A percentile compares a stretch with the other conserved stretches of the same genome.
Conservation (phyloP, 1,140 invertebrate genomes). For the Calephelis nemesis region DNA sequence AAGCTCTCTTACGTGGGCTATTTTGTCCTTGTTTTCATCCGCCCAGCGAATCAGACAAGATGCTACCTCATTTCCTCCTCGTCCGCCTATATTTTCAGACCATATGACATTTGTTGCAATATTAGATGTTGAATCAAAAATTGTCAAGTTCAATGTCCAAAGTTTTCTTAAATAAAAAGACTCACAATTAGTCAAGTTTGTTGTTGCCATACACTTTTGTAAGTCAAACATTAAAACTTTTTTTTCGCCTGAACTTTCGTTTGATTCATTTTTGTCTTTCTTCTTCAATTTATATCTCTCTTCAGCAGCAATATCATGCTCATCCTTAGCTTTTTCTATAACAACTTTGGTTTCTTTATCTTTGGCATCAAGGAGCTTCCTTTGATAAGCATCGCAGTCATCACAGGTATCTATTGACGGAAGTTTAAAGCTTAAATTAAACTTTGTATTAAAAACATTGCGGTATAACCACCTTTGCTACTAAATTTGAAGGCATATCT, state of each 20-base stretch:
- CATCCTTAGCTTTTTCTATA: no score
- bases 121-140: not conserved
- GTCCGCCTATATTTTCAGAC: not conserved
- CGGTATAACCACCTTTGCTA: not conserved
- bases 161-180: not conserved
- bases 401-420: not conserved
- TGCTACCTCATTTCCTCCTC: not conserved
- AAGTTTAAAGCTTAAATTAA: not conserved
- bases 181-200: not conserved
- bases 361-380: not conserved
- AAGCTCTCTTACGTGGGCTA: not conserved
- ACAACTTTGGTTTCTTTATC: not conserved
- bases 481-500: not conserved
- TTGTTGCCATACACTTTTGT: no score
- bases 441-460: not conserved
- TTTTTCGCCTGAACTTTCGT: no score
- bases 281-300: no score
- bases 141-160: not conserved
- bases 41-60: not conserved
- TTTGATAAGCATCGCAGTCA: not conserved
- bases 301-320: no score
- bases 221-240: no score
- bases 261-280: no score
- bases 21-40: not conserved
- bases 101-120: not conserved